Conservation (phyloP, 2,888 invertebrate species). For the Camptogramma bilineatum region DNA sequence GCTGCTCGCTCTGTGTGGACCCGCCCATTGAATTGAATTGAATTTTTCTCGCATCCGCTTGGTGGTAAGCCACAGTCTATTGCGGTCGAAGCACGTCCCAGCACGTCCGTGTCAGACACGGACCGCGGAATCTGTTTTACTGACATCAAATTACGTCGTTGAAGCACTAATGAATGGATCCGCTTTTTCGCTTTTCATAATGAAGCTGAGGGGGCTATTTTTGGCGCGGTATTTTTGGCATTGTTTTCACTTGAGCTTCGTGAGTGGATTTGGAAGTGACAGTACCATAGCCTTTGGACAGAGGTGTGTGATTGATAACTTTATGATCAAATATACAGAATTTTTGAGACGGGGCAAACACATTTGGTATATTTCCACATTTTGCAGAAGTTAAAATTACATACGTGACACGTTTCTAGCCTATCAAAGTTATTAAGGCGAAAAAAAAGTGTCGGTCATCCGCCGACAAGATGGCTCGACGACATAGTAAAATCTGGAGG, state of each 20-base stretch:
- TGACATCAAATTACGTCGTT: conserved; percentile 40
- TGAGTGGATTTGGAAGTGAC: neutral
- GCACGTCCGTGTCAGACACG: conserved; percentile 37
- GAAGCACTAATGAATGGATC: conserved; percentile 37
- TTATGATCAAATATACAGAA: neutral
- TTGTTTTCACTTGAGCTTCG: neutral
- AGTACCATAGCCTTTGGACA: neutral
- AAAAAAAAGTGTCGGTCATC: no score
- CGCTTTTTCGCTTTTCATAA: conserved; percentile 25
- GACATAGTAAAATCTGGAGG: no score
- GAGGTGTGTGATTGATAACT: neutral
- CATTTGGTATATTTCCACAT: no score
- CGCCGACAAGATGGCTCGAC: no score
- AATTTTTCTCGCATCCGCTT: neutral
- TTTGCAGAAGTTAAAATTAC: no score
- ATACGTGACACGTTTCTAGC: no score
- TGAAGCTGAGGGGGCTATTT: conserved; percentile 27
- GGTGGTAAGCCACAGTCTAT: neutral
- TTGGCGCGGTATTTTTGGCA: conserved; percentile 12
- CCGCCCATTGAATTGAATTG: neutral
- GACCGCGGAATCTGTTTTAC: conserved; percentile 40
- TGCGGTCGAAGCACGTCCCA: conserved; percentile 28
- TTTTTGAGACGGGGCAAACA: no score
- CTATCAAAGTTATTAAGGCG: no score
- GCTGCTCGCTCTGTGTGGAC: neutral